Evolutionary conservation across 2,113 vertebrate species (phyloP).

Genomic region (Petromus typicus): DNA sequence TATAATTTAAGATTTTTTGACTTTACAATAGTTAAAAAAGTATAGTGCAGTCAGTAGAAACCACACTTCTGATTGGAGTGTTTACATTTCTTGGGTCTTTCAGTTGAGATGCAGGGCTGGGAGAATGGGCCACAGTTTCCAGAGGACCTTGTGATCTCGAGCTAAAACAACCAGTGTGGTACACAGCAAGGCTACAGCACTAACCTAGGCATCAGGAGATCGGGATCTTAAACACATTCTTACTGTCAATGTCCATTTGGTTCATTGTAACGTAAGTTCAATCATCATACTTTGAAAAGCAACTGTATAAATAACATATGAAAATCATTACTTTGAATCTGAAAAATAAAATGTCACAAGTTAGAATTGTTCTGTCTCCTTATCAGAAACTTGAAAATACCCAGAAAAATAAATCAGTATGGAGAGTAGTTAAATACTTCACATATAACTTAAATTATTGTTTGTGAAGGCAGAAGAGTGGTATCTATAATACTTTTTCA

Average conservation of each 20-base stretch:
- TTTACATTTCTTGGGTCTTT: neutral
- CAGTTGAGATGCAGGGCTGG: no score
- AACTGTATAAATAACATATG: neutral
- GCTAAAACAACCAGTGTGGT: neutral
- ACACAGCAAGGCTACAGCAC: neutral
- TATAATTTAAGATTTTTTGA: neutral
- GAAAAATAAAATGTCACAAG: neutral
- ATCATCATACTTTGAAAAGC: neutral
- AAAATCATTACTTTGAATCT: constrained; percentile 4
- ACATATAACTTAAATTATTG: neutral
- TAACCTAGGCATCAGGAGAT: neutral
- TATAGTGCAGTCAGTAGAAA: neutral
- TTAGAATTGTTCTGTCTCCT: neutral
- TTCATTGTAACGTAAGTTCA: neutral
- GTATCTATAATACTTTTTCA: neutral
- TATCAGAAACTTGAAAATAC: neutral
- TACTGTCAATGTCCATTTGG: neutral
- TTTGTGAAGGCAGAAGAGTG: neutral
- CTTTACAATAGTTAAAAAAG: neutral
- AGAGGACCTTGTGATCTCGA: neutral
- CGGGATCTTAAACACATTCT: neutral
- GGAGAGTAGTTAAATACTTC: neutral
- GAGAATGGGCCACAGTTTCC: neutral
- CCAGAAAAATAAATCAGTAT: neutral
- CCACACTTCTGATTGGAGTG: no score